Conservation (phyloP, 2,113 vertebrate species). For the Erythrolamprus reginae region DNA sequence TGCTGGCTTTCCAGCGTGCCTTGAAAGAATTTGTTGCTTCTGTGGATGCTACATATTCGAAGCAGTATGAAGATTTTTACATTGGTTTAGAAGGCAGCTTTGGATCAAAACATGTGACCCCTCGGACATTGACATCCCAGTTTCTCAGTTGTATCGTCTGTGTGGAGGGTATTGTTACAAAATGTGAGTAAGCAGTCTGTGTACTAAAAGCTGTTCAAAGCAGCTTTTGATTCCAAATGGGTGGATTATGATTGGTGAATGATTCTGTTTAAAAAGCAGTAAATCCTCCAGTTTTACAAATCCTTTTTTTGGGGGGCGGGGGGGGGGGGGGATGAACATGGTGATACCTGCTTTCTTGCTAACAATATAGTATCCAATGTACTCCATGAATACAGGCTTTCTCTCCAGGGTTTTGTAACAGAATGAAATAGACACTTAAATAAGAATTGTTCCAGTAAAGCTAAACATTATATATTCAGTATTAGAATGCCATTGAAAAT, state of each 20-base stretch:
- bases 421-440: not conserved
- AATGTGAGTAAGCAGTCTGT: constrained; percentile 75
- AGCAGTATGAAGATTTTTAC: constrained; percentile 95
- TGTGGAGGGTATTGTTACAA: constrained; percentile 94
- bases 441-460: not conserved
- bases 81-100: constrained; percentile 94
- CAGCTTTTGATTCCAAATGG: not conserved
- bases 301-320: not conserved
- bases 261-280: not conserved
- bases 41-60: constrained; percentile 90
- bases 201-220: fast-evolving
- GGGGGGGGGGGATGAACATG: not conserved
- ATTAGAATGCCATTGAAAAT: not conserved
- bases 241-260: not conserved
- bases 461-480: not conserved
- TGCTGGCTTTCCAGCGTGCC: constrained; percentile 88
- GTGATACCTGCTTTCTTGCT: not conserved
- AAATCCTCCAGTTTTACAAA: not conserved
- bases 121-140: constrained; percentile 85
- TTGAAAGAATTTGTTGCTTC: constrained; percentile 90
- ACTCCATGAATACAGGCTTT: not conserved
- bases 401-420: not conserved
- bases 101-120: constrained; percentile 88
- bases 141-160: constrained; percentile 92
- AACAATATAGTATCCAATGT: not conserved